These are phyloP conservation scores for Brachyptera putata DNA, from an alignment of 2,888 invertebrate species.

Conservation along the genomic window DNA sequence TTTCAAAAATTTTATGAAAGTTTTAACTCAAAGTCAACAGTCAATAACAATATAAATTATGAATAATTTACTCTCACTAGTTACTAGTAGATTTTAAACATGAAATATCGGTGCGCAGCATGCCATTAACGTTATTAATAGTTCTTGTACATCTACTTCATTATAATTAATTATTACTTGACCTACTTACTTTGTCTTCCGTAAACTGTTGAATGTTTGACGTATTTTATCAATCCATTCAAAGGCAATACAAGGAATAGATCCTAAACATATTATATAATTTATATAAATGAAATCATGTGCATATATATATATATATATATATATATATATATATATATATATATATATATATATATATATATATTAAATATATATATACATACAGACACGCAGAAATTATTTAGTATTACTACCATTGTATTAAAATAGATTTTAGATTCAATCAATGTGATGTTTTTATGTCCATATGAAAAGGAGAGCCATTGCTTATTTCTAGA, in stretches of 20 bases:
- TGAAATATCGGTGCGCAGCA: background rate
- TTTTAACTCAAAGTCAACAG: background rate
- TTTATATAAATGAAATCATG: too few relatives aligned
- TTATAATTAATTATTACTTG: conserved; percentile 15
- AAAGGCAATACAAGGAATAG: conserved; percentile 18
- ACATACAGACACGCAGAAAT: too few relatives aligned
- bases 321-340: too few relatives aligned
- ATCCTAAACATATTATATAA: conserved; percentile 9
- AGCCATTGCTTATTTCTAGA: conserved; percentile 5
- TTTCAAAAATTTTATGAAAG: too few relatives aligned
- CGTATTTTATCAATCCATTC: conserved; percentile 19
- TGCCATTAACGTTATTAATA: background rate
- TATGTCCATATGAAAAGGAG: conserved; percentile 13
- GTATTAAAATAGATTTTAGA: conserved; percentile 1
- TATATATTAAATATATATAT: too few relatives aligned
- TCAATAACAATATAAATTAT: background rate
- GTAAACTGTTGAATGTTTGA: conserved; percentile 15
- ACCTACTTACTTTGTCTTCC: conserved; percentile 22
- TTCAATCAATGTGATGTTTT: conserved; percentile 13
- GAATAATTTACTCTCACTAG: too few relatives aligned
- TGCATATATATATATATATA: too few relatives aligned
- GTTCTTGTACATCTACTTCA: too few relatives aligned
- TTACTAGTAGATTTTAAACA: background rate
- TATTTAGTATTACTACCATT: background rate
- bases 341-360: too few relatives aligned